Percentiles rank a stretch among this genome's conserved stretches.
These are phyloP conservation scores for Papilio aristodemus DNA, from an alignment of 1,140 invertebrate genomes.

Conservation along the genomic window DNA sequence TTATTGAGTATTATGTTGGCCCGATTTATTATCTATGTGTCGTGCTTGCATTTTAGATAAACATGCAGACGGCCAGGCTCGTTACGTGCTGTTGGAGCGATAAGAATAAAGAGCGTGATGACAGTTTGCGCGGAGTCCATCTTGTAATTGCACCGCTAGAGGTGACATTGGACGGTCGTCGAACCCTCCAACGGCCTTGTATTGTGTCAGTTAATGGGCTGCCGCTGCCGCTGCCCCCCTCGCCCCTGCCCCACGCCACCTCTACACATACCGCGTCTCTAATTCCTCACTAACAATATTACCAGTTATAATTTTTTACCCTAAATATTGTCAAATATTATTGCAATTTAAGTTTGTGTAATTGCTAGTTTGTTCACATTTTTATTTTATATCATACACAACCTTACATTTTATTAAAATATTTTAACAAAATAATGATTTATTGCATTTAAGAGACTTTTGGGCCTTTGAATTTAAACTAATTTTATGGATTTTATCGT, in stretches of 20 bases:
- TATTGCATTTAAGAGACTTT: no score
- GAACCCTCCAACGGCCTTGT: slow-evolving; percentile 49
- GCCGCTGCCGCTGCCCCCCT: slow-evolving; percentile 15
- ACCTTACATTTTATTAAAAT: no score
- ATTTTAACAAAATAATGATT: no score
- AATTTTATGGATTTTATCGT: no score
- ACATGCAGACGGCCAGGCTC: slow-evolving; percentile 38
- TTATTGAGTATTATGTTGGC: slow-evolving; percentile 25
- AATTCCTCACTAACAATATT: slow-evolving; percentile 19
- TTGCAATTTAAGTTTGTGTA: background rate
- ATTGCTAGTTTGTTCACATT: no score
- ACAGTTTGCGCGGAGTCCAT: slow-evolving; percentile 39
- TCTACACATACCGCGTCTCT: background rate
- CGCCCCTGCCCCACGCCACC: background rate
- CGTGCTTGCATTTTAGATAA: slow-evolving; percentile 52
- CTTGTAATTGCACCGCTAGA: slow-evolving; percentile 56
- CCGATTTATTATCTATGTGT: slow-evolving; percentile 35
- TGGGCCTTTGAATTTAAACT: no score
- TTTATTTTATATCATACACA: no score
- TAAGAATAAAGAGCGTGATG: slow-evolving; percentile 37
- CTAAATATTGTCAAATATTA: background rate
- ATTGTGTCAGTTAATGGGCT: slow-evolving; percentile 39
- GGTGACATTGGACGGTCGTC: slow-evolving; percentile 67
- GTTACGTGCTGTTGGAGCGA: slow-evolving; percentile 36
- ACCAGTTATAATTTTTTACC: background rate